Evolutionary conservation across 23 tunicate genomes (phyloP).

Genomic region (Aplidium turbinatum): DNA sequence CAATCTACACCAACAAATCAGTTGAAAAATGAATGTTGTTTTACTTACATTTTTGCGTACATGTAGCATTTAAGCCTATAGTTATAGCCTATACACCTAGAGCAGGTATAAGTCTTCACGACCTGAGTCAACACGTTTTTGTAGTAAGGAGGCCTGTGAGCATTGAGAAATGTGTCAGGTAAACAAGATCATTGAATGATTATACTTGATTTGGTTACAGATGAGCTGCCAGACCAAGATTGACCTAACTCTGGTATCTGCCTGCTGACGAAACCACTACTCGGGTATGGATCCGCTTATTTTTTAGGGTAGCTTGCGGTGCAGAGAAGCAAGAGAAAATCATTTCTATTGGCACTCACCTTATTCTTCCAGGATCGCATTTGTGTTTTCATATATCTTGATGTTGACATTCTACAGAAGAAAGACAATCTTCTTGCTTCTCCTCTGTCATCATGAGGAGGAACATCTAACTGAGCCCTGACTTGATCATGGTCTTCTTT

Average conservation of each 20-base stretch:
- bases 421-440: constrained; percentile 74
- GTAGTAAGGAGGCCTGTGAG: too few relatives aligned
- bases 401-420: constrained; percentile 95
- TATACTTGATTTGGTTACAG: too few relatives aligned
- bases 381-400: constrained; percentile 96
- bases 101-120: too few relatives aligned
- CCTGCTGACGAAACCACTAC: background rate
- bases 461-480: constrained; percentile 83
- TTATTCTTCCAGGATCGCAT: constrained; percentile 97
- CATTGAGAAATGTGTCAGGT: too few relatives aligned
- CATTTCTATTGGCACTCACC: constrained; percentile 35
- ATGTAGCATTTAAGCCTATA: too few relatives aligned
- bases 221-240: too few relatives aligned
- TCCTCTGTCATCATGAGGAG: constrained; percentile 76
- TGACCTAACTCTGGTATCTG: background rate
- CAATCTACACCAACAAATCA: constrained; percentile 47
- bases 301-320: background rate
- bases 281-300: too few relatives aligned
- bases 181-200: too few relatives aligned
- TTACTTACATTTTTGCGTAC: too few relatives aligned
- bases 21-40: too few relatives aligned
- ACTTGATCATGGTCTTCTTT: constrained; percentile 96
- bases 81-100: too few relatives aligned
- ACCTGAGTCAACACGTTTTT: too few relatives aligned
- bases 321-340: background rate